phyloP scores from a whole-genome alignment of 2,888 invertebrate genomes.

The Amphipoea lucens region DNA sequence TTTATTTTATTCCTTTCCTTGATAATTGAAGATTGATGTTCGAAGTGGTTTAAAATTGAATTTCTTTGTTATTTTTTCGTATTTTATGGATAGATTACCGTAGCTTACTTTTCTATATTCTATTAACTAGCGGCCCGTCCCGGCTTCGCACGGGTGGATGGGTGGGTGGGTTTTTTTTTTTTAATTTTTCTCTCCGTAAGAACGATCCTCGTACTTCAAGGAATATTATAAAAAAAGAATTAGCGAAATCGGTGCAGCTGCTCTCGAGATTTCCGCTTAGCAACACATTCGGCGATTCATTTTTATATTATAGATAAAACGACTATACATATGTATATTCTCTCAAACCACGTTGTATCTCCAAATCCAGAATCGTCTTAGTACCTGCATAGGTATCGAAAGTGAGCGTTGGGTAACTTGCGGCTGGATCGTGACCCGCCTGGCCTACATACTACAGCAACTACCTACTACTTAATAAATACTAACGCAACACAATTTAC shows the following conservation, averaged over 20 bases:
- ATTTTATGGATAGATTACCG: neutral
- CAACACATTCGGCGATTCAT: too few relatives aligned
- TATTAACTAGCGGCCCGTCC: too few relatives aligned
- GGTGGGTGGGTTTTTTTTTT: too few relatives aligned
- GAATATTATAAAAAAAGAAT: too few relatives aligned
- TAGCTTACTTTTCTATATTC: neutral
- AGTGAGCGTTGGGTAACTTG: slow-evolving; percentile 56
- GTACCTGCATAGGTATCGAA: slow-evolving; percentile 46
- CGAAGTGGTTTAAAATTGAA: too few relatives aligned
- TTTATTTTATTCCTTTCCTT: neutral
- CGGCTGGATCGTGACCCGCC: slow-evolving; percentile 60
- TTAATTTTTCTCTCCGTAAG: too few relatives aligned
- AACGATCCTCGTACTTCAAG: too few relatives aligned
- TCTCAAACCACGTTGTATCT: neutral
- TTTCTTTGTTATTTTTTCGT: neutral
- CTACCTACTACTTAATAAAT: slow-evolving; percentile 32
- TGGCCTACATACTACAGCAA: slow-evolving; percentile 59
- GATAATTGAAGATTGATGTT: neutral
- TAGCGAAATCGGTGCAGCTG: too few relatives aligned
- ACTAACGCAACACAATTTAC: slow-evolving; percentile 44
- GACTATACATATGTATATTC: neutral
- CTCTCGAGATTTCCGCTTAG: too few relatives aligned
- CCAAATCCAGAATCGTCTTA: slow-evolving; percentile 42
- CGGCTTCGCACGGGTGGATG: too few relatives aligned
- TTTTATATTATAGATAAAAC: too few relatives aligned